Conservation (phyloP, 1,140 invertebrate genomes). For the Heliothis subflexa region DNA sequence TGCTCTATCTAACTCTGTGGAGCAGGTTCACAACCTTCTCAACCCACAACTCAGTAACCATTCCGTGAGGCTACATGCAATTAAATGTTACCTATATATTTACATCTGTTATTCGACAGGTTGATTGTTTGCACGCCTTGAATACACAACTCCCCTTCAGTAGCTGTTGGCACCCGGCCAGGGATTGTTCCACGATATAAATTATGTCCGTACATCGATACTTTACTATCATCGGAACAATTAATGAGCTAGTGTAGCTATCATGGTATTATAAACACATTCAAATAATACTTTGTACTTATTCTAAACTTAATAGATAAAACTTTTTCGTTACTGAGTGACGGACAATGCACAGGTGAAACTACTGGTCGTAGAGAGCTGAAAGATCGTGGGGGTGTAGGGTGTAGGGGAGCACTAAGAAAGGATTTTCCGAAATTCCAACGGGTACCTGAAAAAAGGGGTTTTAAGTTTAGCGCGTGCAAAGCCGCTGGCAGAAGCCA, state of each 20-base stretch:
- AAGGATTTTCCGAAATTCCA: no score
- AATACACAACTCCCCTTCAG: conserved; percentile 42
- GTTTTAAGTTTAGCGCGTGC: no score
- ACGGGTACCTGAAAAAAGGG: no score
- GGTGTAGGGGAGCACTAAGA: no score
- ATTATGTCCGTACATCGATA: conserved; percentile 53
- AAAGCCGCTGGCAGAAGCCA: no score
- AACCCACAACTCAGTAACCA: not conserved
- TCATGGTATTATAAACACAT: conserved; percentile 19
- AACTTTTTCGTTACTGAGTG: no score
- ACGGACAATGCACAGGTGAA: no score
- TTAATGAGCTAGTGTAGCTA: conserved; percentile 47
- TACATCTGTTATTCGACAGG: conserved; percentile 52
- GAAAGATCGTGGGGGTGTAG: no score
- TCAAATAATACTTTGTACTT: conserved; percentile 7
- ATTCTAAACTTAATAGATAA: not conserved
- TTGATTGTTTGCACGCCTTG: conserved; percentile 54
- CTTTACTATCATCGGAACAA: conserved; percentile 51
- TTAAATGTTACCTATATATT: conserved; percentile 46
- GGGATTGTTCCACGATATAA: conserved; percentile 51
- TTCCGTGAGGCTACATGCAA: conserved; percentile 3
- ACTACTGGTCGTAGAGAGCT: no score
- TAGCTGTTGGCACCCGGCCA: conserved; percentile 53
- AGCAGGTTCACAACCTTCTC: not conserved
- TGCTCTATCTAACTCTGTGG: no score